Evolutionary conservation across 2,113 vertebrate genomes (phyloP).

Genomic region (Picathartes gymnocephalus): DNA sequence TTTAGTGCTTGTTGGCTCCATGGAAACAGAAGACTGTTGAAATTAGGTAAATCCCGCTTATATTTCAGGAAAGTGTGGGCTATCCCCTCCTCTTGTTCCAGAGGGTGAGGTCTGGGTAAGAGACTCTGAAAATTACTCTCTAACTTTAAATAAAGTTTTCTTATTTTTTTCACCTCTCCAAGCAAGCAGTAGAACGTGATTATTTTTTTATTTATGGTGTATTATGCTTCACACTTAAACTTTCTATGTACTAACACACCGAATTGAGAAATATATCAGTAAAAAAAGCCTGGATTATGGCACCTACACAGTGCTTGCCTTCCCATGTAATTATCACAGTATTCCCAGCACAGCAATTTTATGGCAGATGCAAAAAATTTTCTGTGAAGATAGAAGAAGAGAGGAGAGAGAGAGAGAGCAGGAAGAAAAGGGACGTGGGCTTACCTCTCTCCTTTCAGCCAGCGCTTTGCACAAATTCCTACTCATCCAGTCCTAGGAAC

Average conservation of each 20-base stretch:
- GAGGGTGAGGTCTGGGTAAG: background rate
- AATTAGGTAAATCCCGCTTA: background rate
- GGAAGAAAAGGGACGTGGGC: background rate
- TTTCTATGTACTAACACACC: background rate
- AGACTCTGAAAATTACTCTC: background rate
- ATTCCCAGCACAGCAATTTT: background rate
- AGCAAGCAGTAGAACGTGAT: background rate
- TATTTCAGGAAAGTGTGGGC: background rate
- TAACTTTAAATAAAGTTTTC: background rate
- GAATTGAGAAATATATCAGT: background rate
- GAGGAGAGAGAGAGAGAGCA: background rate
- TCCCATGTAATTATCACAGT: background rate
- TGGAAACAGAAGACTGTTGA: background rate
- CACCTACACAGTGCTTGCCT: background rate
- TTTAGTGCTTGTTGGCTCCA: background rate
- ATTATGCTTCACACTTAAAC: background rate
- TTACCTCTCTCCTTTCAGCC: background rate
- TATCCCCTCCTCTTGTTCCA: background rate
- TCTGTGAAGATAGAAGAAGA: background rate
- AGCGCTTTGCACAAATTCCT: background rate
- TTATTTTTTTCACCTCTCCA: background rate
- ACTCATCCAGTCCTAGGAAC: background rate
- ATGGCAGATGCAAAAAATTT: background rate
- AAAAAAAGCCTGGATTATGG: background rate
- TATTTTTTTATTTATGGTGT: background rate